A percentile compares a stretch with the other conserved stretches of the same genome.
phyloP scores from a whole-genome alignment of 2,113 vertebrate species.

The Dipodomys stephensi region DNA sequence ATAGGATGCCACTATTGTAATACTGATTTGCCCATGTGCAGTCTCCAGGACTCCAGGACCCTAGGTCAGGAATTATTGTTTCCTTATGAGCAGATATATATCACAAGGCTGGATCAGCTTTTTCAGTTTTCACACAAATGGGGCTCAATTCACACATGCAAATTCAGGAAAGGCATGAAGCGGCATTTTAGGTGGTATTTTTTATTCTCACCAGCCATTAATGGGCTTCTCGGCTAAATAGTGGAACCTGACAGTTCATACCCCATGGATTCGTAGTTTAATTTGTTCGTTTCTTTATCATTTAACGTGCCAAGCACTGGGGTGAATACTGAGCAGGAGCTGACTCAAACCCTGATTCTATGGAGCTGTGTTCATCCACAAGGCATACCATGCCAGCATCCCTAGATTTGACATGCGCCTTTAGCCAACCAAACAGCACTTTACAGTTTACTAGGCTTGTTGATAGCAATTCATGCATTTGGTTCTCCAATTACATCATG shows the following conservation, averaged over 20 bases:
- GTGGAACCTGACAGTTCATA: neutral
- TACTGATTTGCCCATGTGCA: neutral
- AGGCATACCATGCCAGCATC: neutral
- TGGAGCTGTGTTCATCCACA: neutral
- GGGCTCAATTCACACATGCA: neutral
- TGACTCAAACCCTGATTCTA: neutral
- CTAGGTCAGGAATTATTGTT: neutral
- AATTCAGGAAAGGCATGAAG: neutral
- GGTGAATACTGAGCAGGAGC: neutral
- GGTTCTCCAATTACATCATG: neutral
- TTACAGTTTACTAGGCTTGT: neutral
- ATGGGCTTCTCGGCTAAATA: neutral
- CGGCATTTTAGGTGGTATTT: neutral
- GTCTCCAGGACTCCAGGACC: neutral
- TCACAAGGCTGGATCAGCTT: neutral
- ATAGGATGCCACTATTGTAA: neutral
- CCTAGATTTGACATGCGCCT: neutral
- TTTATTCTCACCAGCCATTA: neutral
- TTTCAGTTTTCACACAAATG: neutral
- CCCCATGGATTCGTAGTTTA: neutral
- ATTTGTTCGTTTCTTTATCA: neutral
- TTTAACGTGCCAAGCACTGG: too few relatives aligned
- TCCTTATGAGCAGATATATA: neutral
- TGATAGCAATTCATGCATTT: neutral
- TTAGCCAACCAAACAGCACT: neutral